Evolutionary conservation across 2,797 vertebrate genomes (phyloP), one percentile per base, ranked within the genome.

Genomic region (Momotus momota): DNA sequence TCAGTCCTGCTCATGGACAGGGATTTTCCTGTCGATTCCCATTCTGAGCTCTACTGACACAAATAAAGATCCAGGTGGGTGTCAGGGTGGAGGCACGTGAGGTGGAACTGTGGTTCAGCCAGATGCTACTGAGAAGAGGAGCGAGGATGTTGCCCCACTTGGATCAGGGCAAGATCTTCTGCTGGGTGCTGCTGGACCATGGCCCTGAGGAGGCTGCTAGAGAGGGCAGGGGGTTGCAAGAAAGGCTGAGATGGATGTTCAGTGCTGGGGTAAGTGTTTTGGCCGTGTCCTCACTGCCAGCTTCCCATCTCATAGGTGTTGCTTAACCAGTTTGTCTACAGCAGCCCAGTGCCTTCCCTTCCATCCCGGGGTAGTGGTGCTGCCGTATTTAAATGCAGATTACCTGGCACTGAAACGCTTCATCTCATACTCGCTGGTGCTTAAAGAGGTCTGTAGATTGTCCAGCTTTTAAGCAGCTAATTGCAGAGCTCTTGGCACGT

Each of bases 71-170:
- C 51, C 17, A 4, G 1, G 12, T 40, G 64, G 75, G 43, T 66
- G 40, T 41, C 4, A 14, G 70, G 51, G 18, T 8, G 20, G 55
- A 72, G 65, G 27, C 27, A 27, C 14, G 5, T 4, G 7, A 62
- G 49, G 35, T 21, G 40, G 26, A 90, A 67, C 18, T 40, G 52
- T 4, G 14, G 29, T 33, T 69, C 78, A 86, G 43, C 33, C 1
- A 0, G 19, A 11, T 3, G 3, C 49, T 74, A 25, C 10, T 0
- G 0, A 4, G 19, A 48, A 23, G 7, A 25, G 78, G n/a, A 74
- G n/a, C 0, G 4, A 31, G 60, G 67, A 67, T 18, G 10, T 15
- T 49, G 31, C 22, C 33, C 21, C 1, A 2, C 51, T 52, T 38
- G 45, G 14, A 23, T 23, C 57, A 49, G 49, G 57, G n/a, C 15